Evolutionary conservation across 2,888 invertebrate species (phyloP), one percentile per base, ranked within the genome.

Genomic region (Scaptomyza polygonia): DNA sequence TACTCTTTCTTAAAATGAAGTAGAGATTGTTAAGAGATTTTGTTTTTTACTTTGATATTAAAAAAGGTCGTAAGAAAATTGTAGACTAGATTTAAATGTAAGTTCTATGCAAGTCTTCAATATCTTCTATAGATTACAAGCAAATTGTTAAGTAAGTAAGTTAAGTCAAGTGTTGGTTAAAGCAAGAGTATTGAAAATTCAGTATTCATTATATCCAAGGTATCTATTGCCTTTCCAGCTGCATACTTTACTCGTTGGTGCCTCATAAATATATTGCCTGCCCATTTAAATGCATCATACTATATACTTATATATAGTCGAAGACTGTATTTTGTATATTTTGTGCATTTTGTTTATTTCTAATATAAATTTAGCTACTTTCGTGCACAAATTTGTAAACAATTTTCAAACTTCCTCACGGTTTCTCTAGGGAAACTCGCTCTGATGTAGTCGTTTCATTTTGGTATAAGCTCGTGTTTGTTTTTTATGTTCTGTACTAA

Each of bases 321-420:
- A 39, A 21, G 12, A 55, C 25, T 63, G 58, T 21, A 18, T 49
- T 57, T 47, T 63, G 54, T 55, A 47, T 5, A 9, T n/a, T n/a
- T n/a, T 14, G 51, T 65, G 47, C 51, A 57, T 47, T 72, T 77
- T 77, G 79, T 87, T 85, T 87, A 85, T 83, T 87, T 83, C 87
- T 67, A 67, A 77, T 85, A 77, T 85, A 87, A 83, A 87, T 85
- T 83, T 83, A 83, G 82, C 77, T 87, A 87, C 82, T 85, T 84
- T 86, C 67, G 79, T 80, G 81, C 78, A 81, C 72, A 72, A 56
- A 66, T 67, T 69, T 70, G 77, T 83, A 83, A 87, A 83, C 82
- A 83, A 78, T 39, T 16, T 36, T n/a, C 16, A 0, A 16, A 21
- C 29, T 58, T 47, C 11, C 44, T 40, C 52, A 43, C 58, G 51